These are phyloP conservation scores for Fundulus diaphanus DNA, from an alignment of 2,797 vertebrate species.

Conservation along the genomic window DNA sequence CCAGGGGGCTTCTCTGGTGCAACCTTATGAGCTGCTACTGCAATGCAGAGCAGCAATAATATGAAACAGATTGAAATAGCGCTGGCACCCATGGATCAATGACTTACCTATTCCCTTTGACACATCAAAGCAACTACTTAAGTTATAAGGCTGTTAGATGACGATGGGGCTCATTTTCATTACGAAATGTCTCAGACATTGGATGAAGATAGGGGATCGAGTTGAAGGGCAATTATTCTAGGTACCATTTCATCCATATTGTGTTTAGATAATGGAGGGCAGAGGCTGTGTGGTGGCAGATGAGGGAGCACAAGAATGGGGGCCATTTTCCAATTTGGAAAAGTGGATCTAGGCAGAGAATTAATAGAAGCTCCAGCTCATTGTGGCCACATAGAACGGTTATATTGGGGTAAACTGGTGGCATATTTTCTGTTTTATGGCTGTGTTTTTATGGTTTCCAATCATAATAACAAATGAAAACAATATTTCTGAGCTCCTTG, in stretches of 20 bases:
- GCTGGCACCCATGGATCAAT: slow-evolving; percentile 62
- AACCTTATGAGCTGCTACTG: slow-evolving; percentile 43
- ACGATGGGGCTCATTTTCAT: slow-evolving; percentile 66
- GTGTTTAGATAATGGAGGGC: slow-evolving; percentile 67
- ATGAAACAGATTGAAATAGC: slow-evolving; percentile 67
- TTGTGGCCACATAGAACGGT: slow-evolving; percentile 36
- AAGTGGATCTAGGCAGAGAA: slow-evolving; percentile 54
- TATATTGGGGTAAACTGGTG: not conserved
- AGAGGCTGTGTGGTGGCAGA: slow-evolving; percentile 53
- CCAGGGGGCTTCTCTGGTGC: slow-evolving; percentile 44
- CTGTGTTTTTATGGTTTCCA: slow-evolving; percentile 34
- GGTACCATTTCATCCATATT: slow-evolving; percentile 69
- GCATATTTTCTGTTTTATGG: slow-evolving; percentile 20
- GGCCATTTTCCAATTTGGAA: slow-evolving; percentile 55
- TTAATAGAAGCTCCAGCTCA: slow-evolving; percentile 37
- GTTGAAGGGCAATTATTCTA: slow-evolving; percentile 71
- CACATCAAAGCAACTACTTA: slow-evolving; percentile 73
- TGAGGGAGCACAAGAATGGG: slow-evolving; percentile 39
- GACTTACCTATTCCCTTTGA: slow-evolving; percentile 66
- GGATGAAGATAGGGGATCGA: slow-evolving; percentile 59
- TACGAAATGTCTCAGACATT: slow-evolving; percentile 54
- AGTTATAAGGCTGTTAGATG: slow-evolving; percentile 62
- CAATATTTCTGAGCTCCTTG: slow-evolving; percentile 38
- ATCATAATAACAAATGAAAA: slow-evolving; percentile 47
- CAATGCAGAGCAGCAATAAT: slow-evolving; percentile 50